Evolutionary conservation across 2,888 invertebrate genomes (phyloP).

Genomic region (Molanna angustata): DNA sequence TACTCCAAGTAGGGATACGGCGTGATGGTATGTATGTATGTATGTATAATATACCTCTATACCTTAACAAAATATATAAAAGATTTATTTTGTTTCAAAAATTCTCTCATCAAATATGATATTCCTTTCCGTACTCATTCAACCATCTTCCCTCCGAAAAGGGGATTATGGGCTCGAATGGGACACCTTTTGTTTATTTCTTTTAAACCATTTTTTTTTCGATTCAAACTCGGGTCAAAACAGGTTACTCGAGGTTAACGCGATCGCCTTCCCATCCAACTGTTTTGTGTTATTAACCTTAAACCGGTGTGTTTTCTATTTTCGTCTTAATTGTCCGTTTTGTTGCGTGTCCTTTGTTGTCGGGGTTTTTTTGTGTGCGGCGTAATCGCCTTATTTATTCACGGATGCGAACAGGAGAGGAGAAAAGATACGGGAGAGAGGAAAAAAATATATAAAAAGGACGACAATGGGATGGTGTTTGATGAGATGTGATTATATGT

Average conservation of each 20-base stretch:
- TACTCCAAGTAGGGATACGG: too few relatives aligned
- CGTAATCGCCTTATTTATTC: conserved; percentile 15
- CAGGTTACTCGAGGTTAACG: conserved; percentile 19
- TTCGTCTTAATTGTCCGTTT: conserved; percentile 25
- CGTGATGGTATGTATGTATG: too few relatives aligned
- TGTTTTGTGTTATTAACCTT: conserved; percentile 23
- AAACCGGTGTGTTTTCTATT: conserved; percentile 16
- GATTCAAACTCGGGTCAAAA: conserved; percentile 20
- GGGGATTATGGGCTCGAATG: conserved; percentile 4
- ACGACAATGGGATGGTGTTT: conserved; percentile 21
- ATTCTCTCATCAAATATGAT: too few relatives aligned
- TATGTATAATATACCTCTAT: too few relatives aligned
- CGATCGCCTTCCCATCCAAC: conserved; percentile 10
- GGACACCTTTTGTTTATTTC: conserved; percentile 8
- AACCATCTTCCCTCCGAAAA: not conserved
- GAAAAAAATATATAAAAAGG: too few relatives aligned
- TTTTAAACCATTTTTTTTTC: conserved; percentile 7
- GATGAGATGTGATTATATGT: conserved; percentile 22
- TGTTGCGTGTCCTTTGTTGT: conserved; percentile 16
- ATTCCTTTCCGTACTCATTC: too few relatives aligned
- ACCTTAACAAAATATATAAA: too few relatives aligned
- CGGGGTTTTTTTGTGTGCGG: conserved; percentile 8
- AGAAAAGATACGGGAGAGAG: too few relatives aligned
- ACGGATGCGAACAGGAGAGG: conserved; percentile 11
- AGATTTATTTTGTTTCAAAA: too few relatives aligned